Base-by-base conservation (phyloP, 2,888 invertebrate genomes). In the Teleogryllus oceanicus region DNA sequence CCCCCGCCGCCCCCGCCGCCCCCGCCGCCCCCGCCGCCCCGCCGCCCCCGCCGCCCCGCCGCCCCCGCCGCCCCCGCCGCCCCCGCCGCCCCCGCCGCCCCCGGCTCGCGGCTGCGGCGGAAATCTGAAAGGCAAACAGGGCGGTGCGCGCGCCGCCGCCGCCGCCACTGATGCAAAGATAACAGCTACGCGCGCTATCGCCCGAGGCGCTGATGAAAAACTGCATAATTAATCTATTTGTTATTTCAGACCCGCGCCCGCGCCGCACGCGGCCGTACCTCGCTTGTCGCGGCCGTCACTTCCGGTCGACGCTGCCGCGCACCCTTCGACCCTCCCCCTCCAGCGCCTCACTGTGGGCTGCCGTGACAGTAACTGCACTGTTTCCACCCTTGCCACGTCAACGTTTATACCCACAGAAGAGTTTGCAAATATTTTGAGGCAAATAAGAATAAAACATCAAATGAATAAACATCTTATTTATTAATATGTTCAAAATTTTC, bases 211-310 rank as follows among this genome's bases (percentile, higher is more conserved):
- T 62, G 62, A 62, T 62, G 62, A 62, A 62, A 62, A 62, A 62
- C 62, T 62, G 62, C 62, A 62, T 62, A 62, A 62, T 62, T 62
- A 62, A 62, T 62, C 62, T 62, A 62, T 62, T 62, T 62, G 62
- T 62, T 62, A 62, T 62, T 62, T n/a, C 62, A 62, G 62, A 18
- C 62, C 37, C 37, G 37, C 62, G 62, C 16, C 62, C 4, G 62
- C 62, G 62, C n/a, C 62, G 62, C 8, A 37, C 37, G 37, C 37
- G 16, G 13, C 16, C 62, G 16, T 8, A 18, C 62, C 62, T 62
- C 62, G 62, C 62, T 8, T 62, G 62, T 10, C 62, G 62, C 11
- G n/a, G 4, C 11, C 62, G 62, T 16, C 62, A 62, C 62, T 62
- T 62, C 62, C 62, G 62, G 62, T 62, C 62, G 62, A 37, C 37